A percentile compares a stretch with the other conserved stretches of the same genome.
phyloP scores from a whole-genome alignment of 1,140 invertebrate species.

The Bathynomus jamesi region DNA sequence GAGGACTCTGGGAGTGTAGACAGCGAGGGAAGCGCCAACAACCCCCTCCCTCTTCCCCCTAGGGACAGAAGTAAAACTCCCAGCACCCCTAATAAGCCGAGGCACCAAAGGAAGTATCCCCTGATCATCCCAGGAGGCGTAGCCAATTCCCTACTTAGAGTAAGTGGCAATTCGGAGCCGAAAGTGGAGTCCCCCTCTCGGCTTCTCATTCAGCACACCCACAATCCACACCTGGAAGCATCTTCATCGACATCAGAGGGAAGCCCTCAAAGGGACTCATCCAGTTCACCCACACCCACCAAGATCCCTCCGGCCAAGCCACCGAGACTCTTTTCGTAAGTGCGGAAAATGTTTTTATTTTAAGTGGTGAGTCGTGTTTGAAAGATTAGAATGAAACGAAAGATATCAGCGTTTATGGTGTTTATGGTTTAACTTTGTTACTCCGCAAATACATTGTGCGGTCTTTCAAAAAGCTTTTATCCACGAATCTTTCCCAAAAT shows the following conservation, averaged over 20 bases:
- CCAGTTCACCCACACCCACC: background rate
- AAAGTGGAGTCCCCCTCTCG: constrained; percentile 16
- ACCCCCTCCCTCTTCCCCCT: constrained; percentile 73
- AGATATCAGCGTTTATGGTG: too few relatives aligned
- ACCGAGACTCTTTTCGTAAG: constrained; percentile 35
- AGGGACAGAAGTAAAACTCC: constrained; percentile 63
- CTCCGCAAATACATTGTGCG: too few relatives aligned
- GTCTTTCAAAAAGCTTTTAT: too few relatives aligned
- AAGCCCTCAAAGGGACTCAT: constrained; percentile 3
- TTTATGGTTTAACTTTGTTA: too few relatives aligned
- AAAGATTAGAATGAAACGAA: too few relatives aligned
- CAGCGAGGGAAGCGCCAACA: constrained; percentile 47
- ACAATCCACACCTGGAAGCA: constrained; percentile 33
- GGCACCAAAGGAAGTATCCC: constrained; percentile 79
- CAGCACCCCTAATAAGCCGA: constrained; percentile 54
- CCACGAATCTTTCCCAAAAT: too few relatives aligned
- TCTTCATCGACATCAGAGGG: too few relatives aligned
- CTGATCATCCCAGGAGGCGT: constrained; percentile 59
- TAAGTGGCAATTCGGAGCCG: constrained; percentile 20
- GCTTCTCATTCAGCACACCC: constrained; percentile 33
- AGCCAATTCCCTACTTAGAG: constrained; percentile 25
- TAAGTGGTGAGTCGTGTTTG: too few relatives aligned
- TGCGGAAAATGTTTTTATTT: too few relatives aligned
- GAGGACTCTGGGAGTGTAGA: background rate
- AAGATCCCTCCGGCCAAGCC: constrained; percentile 34